These are phyloP conservation scores for Poecilia picta DNA, from an alignment of 2,797 vertebrate species.

Conservation along the genomic window DNA sequence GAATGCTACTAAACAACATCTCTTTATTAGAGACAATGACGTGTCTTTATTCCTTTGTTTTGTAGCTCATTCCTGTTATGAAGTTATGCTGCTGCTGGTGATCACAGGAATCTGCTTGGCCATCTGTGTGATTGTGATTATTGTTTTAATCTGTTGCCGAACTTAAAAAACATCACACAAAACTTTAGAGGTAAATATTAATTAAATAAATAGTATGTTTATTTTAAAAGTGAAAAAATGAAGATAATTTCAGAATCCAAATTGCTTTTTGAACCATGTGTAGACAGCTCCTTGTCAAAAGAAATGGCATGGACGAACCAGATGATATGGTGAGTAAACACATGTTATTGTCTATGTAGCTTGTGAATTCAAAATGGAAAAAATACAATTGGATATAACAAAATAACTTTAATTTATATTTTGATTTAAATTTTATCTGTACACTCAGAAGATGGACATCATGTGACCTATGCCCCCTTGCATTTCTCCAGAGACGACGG, in stretches of 20 bases:
- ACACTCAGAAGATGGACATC: background rate
- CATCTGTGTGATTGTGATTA: constrained; percentile 13
- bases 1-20: too few species aligned
- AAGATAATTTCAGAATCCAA: background rate
- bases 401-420: background rate
- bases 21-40: background rate
- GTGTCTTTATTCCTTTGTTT: background rate
- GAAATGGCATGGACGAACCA: background rate
- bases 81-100: fast-evolving
- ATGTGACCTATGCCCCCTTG: background rate
- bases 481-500: background rate
- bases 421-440: background rate
- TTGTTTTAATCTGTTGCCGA: background rate
- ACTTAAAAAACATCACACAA: background rate
- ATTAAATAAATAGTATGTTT: background rate
- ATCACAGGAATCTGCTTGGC: background rate
- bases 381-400: background rate
- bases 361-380: background rate
- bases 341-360: fast-evolving
- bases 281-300: background rate
- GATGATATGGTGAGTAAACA: constrained; percentile 5
- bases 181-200: background rate
- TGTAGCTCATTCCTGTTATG: background rate
- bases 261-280: background rate
- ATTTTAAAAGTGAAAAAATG: too few species aligned